Evolutionary conservation across 2,797 vertebrate genomes (phyloP), one percentile per base, ranked within the genome.

Genomic region (Peromyscus nudipes): DNA sequence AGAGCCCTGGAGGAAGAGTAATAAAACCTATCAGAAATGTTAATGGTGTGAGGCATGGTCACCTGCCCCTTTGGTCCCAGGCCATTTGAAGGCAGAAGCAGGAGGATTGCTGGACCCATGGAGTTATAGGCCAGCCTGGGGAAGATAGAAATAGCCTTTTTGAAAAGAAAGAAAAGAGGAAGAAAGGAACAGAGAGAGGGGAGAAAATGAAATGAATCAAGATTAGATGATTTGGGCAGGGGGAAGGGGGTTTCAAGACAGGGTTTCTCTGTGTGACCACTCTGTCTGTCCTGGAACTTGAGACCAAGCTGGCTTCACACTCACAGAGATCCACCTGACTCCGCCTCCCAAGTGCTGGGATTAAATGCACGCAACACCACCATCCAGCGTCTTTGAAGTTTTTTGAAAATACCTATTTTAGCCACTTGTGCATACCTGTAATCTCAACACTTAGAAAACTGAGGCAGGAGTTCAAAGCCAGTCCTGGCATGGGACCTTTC

Each of bases 1-100:
- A 64, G 6, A 90, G 46, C 29, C 37, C 37, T 60, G 6, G 9
- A 89, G 75, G 46, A 94, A 89, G 89, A 94, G 49, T 86, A 87
- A 75, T 21, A 46, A 84, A 43, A 23, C 65, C 76, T 88, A 71
- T 57, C 49, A 86, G 57, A 90, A 95, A 86, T 92, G 91, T 40
- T 75, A 34, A 87, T 27, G 27, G 16, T 76, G 4, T n/a, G 60
- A 85, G 60, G 43, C 57, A 31, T 19, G 1, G 4, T 83, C 46
- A 25, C 40, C 29, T 55, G n/a, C 29, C 23, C 46, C 43, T 77
- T 7, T 40, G 65, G 25, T 77, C 17, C n/a, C 46, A 34, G n/a
- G 27, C 80, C 37, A 43, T 71, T 31, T 27, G 76, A 25, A 81
- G 7, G 84, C 92, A 80, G 37, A 62, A 37, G 92, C 62, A 69